These are phyloP conservation scores for Dryobates pubescens DNA, from an alignment of 2,797 vertebrate genomes.

Conservation along the genomic window DNA sequence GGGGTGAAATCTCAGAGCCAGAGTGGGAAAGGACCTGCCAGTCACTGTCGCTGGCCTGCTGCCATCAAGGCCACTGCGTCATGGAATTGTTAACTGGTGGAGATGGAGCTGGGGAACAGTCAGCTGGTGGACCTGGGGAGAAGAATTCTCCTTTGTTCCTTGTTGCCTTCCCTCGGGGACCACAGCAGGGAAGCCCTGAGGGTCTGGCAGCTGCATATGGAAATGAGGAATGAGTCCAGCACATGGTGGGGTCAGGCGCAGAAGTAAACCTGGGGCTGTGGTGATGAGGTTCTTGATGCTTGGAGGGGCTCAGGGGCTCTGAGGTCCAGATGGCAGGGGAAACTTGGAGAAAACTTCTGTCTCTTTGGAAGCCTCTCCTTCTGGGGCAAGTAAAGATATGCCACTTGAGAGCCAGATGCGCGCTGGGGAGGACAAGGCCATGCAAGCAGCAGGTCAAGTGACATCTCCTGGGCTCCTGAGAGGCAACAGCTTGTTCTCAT, in stretches of 20 bases:
- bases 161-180: not conserved
- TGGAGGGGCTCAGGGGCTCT: not conserved
- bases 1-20: not conserved
- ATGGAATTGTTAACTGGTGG: not conserved
- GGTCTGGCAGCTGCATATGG: accelerated
- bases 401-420: accelerated
- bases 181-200: not conserved
- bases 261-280: not conserved
- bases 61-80: not conserved
- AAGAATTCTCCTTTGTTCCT: slow-evolving; percentile 34
- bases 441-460: accelerated
- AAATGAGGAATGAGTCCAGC: not conserved
- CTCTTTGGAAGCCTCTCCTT: not conserved
- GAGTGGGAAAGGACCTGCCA: slow-evolving; percentile 1
- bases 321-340: not conserved
- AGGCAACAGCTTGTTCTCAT: not conserved
- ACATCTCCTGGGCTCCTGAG: not conserved
- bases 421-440: not conserved
- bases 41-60: not conserved
- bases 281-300: not conserved
- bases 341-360: not conserved
- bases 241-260: not conserved
- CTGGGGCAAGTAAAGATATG: not conserved
- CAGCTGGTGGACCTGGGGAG: not conserved
- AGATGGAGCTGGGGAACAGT: not conserved